Evolutionary conservation across 2,113 vertebrate genomes (phyloP).

Genomic region (Pollimyrus isidori): DNA sequence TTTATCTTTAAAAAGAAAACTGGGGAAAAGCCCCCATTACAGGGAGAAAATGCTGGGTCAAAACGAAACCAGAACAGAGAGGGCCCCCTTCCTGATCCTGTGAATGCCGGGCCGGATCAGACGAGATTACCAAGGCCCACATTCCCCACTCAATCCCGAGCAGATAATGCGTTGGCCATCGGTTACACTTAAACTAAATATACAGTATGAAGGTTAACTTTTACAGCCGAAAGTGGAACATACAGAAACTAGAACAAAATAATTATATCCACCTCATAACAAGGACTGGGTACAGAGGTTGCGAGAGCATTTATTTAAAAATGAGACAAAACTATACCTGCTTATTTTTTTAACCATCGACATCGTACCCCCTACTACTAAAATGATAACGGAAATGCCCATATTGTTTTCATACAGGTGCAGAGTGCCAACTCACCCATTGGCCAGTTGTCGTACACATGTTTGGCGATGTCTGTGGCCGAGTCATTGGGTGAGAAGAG

Average conservation of each 20-base stretch:
- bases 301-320: not conserved
- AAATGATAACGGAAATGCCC: not conserved
- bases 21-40: not conserved
- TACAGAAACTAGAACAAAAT: not conserved
- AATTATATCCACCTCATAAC: slow-evolving; percentile 1
- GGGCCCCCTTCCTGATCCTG: not conserved
- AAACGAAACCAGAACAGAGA: not conserved
- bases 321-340: not conserved
- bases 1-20: not conserved
- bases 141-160: not conserved
- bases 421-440: slow-evolving; percentile 73
- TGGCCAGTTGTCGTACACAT: slow-evolving; percentile 97
- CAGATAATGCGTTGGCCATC: not conserved
- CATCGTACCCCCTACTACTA: not conserved
- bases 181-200: not conserved
- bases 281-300: not conserved
- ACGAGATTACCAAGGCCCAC: not conserved
- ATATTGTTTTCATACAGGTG: not conserved
- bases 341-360: not conserved
- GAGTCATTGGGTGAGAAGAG: slow-evolving; percentile 93
- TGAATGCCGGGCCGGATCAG: not conserved
- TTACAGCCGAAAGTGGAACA: not conserved
- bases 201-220: not conserved
- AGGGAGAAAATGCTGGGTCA: not conserved
- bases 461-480: slow-evolving; percentile 92